Conservation (phyloP, 1,140 invertebrate genomes). For the Drosophila ohnishii region DNA sequence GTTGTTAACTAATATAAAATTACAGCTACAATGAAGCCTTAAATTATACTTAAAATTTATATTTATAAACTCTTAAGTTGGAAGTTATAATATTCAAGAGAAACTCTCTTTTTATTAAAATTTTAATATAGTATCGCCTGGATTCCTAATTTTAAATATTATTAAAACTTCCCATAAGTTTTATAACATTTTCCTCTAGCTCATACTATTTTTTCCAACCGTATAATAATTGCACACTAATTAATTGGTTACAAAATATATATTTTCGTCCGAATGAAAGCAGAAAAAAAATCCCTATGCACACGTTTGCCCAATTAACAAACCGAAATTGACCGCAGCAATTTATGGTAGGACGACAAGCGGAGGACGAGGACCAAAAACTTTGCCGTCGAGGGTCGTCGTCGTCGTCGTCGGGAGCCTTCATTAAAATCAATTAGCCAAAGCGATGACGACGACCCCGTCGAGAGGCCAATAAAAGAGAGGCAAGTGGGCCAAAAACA, state of each 20-base stretch:
- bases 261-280: neutral
- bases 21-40: neutral
- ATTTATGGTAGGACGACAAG: conserved; percentile 60
- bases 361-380: conserved; percentile 40
- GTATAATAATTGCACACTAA: conserved; percentile 67
- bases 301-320: conserved; percentile 77
- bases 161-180: neutral
- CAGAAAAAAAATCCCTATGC: conserved; percentile 24
- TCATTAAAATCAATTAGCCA: conserved; percentile 81
- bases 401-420: conserved; percentile 45
- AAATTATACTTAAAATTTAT: neutral
- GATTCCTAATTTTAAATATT: neutral
- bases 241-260: conserved; percentile 40
- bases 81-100: accelerated
- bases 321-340: conserved; percentile 78
- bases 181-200: neutral
- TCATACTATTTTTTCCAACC: conserved; percentile 5
- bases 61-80: neutral
- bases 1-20: conserved; percentile 28
- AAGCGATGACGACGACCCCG: conserved; percentile 58
- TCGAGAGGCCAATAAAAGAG: conserved; percentile 70
- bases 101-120: neutral
- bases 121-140: neutral
- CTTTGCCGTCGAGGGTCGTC: conserved; percentile 49
- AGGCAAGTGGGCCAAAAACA: conserved; percentile 41